Evolutionary conservation across 1,140 invertebrate genomes (phyloP), one percentile per base, ranked within the genome.

Genomic region (Pseudomyrmex sp.): DNA sequence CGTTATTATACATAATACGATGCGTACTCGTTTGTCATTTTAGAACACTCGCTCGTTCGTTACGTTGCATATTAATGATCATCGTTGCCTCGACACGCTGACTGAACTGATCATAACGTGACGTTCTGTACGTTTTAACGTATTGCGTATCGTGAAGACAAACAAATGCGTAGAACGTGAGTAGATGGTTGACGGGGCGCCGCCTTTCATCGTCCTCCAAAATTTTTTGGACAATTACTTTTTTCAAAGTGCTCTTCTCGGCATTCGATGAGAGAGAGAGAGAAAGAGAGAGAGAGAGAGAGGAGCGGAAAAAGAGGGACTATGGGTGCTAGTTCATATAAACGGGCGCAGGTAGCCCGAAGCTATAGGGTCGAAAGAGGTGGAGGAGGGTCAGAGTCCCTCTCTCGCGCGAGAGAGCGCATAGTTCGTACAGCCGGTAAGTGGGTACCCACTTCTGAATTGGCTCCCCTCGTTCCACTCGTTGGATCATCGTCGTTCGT

Each of bases 401-500:
- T 84, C 85, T 84, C 48, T 62, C 62, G 77, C 79, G 82, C 35
- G 35, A 35, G 35, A 35, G 35, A 63, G 85, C 65, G 52, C 68
- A 68, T 76, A 70, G 77, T 80, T 88, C 82, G 86, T 87, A 91
- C 89, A 83, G 70, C 75, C 83, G 72, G 87, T 91, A 93, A 94
- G 93, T 94, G 93, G 93, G 92, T 93, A 94, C 92, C 93, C 93
- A 93, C 93, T 94, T 93, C 91, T 93, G 92, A 94, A 93, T 93
- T 93, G 92, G 90, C 88, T 92, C 91, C 91, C 91, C 91, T 89
- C 88, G 88, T 89, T 89, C 88, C 88, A 89, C 88, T 89, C 93
- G 92, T 93, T 92, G 92, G 94, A 94, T 94, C 93, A 94, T 94
- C 92, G 91, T 93, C 92, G 92, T 93, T 93, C 93, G 91, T 89